A percentile compares a stretch with the other conserved stretches of the same genome.
Evolutionary conservation across 1,140 invertebrate species (phyloP).

Genomic region (Saccostrea cuccullata): DNA sequence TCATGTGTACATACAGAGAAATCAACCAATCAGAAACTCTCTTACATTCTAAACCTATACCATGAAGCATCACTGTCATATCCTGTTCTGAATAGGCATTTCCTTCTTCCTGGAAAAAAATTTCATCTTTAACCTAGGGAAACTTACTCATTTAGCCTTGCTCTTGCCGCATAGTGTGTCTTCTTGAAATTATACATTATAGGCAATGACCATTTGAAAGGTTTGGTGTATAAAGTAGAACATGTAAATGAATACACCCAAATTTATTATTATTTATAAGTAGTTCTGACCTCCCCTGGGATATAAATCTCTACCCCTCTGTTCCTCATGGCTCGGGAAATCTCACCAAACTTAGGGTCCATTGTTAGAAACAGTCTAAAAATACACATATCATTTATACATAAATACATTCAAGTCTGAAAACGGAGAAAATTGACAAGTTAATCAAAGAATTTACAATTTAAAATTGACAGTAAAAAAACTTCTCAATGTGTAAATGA

Average conservation of each 20-base stretch:
- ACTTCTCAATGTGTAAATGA: too few species aligned
- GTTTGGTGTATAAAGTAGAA: too few species aligned
- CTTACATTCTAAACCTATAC: constrained; percentile 64
- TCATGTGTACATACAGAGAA: constrained; percentile 63
- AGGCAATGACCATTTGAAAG: too few species aligned
- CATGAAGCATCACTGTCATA: constrained; percentile 63
- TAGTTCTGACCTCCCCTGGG: constrained; percentile 72
- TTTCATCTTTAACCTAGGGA: background rate
- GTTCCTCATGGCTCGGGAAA: constrained; percentile 99
- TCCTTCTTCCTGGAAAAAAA: constrained; percentile 67
- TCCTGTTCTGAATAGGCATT: constrained; percentile 62
- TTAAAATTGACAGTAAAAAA: too few species aligned
- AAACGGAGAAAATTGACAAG: too few species aligned
- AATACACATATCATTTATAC: background rate
- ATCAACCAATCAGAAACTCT: constrained; percentile 68
- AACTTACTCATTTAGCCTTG: too few species aligned
- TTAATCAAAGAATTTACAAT: too few species aligned
- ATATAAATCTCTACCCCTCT: constrained; percentile 96
- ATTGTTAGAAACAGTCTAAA: constrained; percentile 93
- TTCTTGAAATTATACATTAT: too few species aligned
- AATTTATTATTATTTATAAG: too few species aligned
- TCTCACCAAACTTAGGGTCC: constrained; percentile 94
- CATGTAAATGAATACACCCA: too few species aligned
- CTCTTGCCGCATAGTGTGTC: too few species aligned
- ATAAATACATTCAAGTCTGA: too few species aligned